Percentiles rank a stretch among this genome's conserved stretches.
Conservation (phyloP, 2,888 invertebrate genomes). For the Clepsis dumicolana region DNA sequence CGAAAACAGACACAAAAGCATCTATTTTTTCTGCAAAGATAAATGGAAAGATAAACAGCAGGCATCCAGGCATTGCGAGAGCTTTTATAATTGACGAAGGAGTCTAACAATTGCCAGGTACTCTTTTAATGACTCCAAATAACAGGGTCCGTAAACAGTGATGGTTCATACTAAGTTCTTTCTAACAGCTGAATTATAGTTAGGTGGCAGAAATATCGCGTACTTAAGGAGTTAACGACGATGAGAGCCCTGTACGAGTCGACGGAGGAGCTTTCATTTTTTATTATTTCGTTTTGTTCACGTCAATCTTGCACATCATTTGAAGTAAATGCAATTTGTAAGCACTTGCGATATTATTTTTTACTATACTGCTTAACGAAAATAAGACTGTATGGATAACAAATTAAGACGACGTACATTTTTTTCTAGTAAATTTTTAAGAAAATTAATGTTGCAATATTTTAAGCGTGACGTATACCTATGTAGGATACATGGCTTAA, state of each 20-base stretch:
- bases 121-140: conserved; percentile 40
- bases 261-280: neutral
- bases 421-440: too few relatives aligned
- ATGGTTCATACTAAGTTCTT: conserved; percentile 17
- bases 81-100: conserved; percentile 35
- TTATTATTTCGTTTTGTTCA: neutral
- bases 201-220: conserved; percentile 28
- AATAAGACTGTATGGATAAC: too few relatives aligned
- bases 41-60: conserved; percentile 35
- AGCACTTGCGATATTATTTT: neutral
- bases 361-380: too few relatives aligned
- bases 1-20: conserved; percentile 11
- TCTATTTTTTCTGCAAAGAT: conserved; percentile 26
- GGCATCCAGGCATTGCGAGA: conserved; percentile 29
- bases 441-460: too few relatives aligned
- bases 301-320: neutral
- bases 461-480: neutral
- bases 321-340: neutral
- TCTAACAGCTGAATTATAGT: conserved; percentile 35
- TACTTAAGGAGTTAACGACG: neutral
- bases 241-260: neutral
- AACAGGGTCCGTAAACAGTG: conserved; percentile 27
- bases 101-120: conserved; percentile 33
- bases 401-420: too few relatives aligned
- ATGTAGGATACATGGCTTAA: neutral